Conservation (phyloP, 2,797 vertebrate genomes). For the Pseudochromis fuscus region DNA sequence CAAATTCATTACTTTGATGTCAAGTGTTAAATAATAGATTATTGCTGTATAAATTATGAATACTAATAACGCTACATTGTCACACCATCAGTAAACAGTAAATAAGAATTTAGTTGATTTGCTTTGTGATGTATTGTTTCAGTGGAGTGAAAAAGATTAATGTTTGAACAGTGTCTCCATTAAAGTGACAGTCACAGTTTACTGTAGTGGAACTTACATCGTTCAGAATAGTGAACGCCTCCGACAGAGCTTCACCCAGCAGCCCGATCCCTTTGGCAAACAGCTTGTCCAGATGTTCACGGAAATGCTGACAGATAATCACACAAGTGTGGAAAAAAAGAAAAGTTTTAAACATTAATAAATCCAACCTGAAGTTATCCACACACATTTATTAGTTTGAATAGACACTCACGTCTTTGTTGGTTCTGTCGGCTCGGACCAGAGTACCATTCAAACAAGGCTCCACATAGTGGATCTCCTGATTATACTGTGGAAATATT, state of each 20-base stretch:
- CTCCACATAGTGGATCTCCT: constrained; percentile 97
- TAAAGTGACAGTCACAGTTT: constrained; percentile 23
- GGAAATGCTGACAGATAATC: constrained; percentile 90
- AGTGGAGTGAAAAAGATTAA: constrained; percentile 29
- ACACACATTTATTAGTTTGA: constrained; percentile 17
- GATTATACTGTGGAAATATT: constrained; percentile 90
- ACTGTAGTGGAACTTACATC: constrained; percentile 86
- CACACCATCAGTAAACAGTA: constrained; percentile 37
- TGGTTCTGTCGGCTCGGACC: constrained; percentile 95
- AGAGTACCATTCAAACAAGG: constrained; percentile 96
- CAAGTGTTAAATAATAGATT: constrained; percentile 27
- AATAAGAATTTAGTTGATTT: constrained; percentile 15
- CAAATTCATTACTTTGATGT: constrained; percentile 42
- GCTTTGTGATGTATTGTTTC: constrained; percentile 10
- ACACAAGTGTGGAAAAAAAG: constrained; percentile 6
- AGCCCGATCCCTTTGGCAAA: constrained; percentile 98
- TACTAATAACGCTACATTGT: constrained; percentile 21
- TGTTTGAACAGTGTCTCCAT: constrained; percentile 27
- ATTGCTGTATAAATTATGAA: constrained; percentile 20
- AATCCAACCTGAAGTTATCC: constrained; percentile 15
- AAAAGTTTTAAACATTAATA: constrained; percentile 24
- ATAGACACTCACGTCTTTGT: constrained; percentile 92
- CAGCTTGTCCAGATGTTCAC: constrained; percentile 96
- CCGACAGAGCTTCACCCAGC: constrained; percentile 93
- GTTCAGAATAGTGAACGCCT: constrained; percentile 94